phyloP scores from a whole-genome alignment of 1,140 invertebrate genomes.

The Schmidtea mediterranea region DNA sequence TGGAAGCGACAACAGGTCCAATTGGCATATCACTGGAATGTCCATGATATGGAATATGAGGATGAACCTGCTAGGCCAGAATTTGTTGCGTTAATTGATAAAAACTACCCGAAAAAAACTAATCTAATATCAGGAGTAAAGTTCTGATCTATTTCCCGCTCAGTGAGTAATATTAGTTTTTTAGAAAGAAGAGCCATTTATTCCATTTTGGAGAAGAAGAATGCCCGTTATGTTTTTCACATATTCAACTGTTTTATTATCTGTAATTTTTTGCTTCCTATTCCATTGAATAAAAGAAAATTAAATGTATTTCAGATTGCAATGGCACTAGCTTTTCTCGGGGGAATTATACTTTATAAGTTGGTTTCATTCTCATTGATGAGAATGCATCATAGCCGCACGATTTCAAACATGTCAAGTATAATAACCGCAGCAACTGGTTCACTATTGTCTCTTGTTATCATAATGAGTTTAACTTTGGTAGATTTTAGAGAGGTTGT shows the following conservation, averaged over 20 bases:
- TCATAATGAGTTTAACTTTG: too few species aligned
- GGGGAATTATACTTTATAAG: too few species aligned
- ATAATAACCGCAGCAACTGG: too few species aligned
- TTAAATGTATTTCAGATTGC: too few species aligned
- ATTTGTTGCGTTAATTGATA: conserved; percentile 2
- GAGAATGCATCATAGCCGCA: too few species aligned
- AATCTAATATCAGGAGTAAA: background rate
- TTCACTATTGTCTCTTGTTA: too few species aligned
- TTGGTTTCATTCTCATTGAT: too few species aligned
- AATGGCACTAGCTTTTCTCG: too few species aligned
- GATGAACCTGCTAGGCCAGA: conserved; percentile 4
- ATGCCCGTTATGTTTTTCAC: background rate
- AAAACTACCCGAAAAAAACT: background rate
- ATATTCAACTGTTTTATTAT: background rate
- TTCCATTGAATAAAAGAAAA: background rate
- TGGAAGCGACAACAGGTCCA: conserved; percentile 6
- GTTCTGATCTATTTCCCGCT: background rate
- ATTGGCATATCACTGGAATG: conserved; percentile 4
- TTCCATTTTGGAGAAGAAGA: background rate
- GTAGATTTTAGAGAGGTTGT: background rate
- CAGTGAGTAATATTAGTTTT: background rate
- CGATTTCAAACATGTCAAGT: too few species aligned
- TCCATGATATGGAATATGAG: conserved; percentile 1
- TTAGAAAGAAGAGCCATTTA: background rate
- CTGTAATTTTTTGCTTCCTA: background rate